phyloP scores from a whole-genome alignment of 1,140 invertebrate genomes.

The Panagrolaimus sp. region DNA sequence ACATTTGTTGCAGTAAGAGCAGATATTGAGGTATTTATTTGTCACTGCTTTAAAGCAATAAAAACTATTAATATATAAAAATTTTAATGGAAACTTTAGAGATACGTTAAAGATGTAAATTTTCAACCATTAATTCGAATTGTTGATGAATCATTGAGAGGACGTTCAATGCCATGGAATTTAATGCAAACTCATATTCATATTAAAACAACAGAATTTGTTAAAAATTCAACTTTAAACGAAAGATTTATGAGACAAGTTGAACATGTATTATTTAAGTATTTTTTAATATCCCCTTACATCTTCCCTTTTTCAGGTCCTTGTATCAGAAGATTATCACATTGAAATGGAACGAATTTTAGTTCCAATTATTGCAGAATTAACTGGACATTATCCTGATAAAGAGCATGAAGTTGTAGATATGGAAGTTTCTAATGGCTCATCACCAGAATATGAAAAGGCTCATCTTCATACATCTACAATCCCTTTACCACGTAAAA shows the following conservation, averaged over 20 bases:
- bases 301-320: not conserved
- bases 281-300: not conserved
- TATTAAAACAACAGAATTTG: not conserved
- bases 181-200: not conserved
- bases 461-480: not conserved
- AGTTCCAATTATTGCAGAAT: not conserved
- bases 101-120: too few relatives aligned
- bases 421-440: conserved; percentile 10
- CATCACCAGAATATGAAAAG: not conserved
- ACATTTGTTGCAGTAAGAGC: too few relatives aligned
- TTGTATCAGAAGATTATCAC: not conserved
- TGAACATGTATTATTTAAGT: not conserved
- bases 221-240: not conserved
- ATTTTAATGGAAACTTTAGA: too few relatives aligned
- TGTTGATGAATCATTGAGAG: not conserved
- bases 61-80: too few relatives aligned
- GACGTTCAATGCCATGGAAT: not conserved
- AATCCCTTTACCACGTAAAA: too few relatives aligned
- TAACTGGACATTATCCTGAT: conserved; percentile 6
- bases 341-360: not conserved
- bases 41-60: too few relatives aligned
- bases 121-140: too few relatives aligned
- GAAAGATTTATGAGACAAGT: not conserved
- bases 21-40: too few relatives aligned
- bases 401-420: not conserved